These are phyloP conservation scores for Hydrozoanthus gracilis DNA, from an alignment of 92 coral and sea anemone genomes.

Conservation along the genomic window DNA sequence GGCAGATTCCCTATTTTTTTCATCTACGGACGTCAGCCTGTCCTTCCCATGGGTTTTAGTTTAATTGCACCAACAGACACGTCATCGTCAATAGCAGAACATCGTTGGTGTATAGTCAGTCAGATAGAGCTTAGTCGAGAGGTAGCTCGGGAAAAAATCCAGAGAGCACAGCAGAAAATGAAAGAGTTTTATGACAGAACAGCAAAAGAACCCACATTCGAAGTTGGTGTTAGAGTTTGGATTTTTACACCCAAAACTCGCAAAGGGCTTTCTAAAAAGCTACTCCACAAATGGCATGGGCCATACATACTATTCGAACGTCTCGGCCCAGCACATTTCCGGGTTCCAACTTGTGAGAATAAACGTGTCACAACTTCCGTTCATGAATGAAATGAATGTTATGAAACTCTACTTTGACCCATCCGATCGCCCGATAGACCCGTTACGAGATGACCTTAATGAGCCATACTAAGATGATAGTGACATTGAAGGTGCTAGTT, in stretches of 20 bases:
- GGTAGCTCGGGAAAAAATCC: conserved; percentile 53
- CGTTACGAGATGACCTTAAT: background rate
- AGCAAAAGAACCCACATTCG: conserved; percentile 42
- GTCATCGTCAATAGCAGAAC: conserved; percentile 50
- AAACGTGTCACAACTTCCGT: background rate
- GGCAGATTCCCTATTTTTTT: conserved; percentile 59
- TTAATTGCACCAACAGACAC: conserved; percentile 50
- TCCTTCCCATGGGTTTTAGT: conserved; percentile 51
- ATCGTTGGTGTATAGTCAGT: conserved; percentile 43
- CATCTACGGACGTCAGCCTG: conserved; percentile 66
- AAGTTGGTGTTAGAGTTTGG: conserved; percentile 56
- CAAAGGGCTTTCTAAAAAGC: conserved; percentile 58
- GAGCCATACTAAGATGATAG: conserved; percentile 18
- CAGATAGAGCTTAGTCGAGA: conserved; percentile 40
- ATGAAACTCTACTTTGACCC: conserved; percentile 42
- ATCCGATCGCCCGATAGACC: conserved; percentile 16
- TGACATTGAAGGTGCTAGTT: conserved; percentile 19
- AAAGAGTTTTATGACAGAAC: conserved; percentile 57
- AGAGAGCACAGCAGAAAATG: conserved; percentile 54
- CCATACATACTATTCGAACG: conserved; percentile 31
- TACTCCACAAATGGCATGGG: conserved; percentile 58
- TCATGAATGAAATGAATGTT: conserved; percentile 52
- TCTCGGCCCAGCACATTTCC: conserved; percentile 44
- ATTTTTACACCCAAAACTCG: conserved; percentile 55
- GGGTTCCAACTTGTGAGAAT: conserved; percentile 53